A percentile compares a stretch with the other conserved stretches of the same genome.
These are phyloP conservation scores for Phyllostomus hastatus DNA, from an alignment of 2,113 vertebrate genomes.

Conservation along the genomic window DNA sequence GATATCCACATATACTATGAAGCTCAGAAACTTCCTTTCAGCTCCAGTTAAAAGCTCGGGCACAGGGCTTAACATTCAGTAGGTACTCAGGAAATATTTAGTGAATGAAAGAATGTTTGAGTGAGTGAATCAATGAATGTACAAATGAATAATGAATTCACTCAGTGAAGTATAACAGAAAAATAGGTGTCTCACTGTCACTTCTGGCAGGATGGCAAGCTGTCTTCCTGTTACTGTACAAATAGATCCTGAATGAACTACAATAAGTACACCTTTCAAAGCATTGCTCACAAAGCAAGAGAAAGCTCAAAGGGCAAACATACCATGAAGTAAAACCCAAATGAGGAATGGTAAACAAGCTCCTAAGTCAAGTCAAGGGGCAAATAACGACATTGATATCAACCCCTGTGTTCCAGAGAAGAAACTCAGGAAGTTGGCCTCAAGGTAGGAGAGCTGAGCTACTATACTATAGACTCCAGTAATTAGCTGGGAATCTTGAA, in stretches of 20 bases:
- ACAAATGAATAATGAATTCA: neutral
- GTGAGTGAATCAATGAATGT: neutral
- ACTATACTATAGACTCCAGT: neutral
- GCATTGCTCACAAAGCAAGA: neutral
- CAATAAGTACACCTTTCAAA: neutral
- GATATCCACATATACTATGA: neutral
- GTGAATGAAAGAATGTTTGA: neutral
- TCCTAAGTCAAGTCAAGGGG: neutral
- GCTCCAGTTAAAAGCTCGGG: neutral
- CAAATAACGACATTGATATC: neutral
- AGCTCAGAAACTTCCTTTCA: neutral
- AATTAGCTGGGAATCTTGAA: neutral
- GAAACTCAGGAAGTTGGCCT: neutral
- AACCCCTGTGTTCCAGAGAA: neutral
- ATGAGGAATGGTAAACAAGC: neutral
- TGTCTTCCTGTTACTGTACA: neutral
- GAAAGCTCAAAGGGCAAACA: neutral
- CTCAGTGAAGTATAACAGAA: neutral
- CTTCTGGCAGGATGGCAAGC: neutral
- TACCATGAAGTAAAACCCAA: neutral
- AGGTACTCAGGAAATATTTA: neutral
- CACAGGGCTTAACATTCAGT: neutral
- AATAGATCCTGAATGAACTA: neutral
- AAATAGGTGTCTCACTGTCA: neutral
- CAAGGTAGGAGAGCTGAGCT: neutral